Base-by-base conservation (phyloP, 30 jellyfish, hydroid and myxozoan species). In the Cassiopea xamachana region DNA sequence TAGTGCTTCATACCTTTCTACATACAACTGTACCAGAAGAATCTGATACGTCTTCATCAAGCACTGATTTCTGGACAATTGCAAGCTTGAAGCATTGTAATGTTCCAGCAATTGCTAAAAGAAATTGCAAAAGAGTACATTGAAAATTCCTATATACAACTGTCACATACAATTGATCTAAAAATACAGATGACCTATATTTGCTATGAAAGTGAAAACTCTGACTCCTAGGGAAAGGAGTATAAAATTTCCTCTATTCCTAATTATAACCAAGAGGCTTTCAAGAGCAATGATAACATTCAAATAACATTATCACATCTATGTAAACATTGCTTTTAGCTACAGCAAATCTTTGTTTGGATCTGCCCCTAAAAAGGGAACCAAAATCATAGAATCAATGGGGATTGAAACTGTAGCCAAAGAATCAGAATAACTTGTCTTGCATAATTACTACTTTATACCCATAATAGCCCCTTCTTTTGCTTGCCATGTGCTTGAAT, bases 391-490 rank as follows among this genome's bases (percentile, higher is more conserved):
- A n/a, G n/a, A 51, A 51, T 51, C 64, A 51, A 51, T 2, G 64
- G 4, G 64, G 4, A 2, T 51, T 51, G 9, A 51, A 51, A 51
- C n/a, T n/a, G n/a, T n/a, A 51, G 64, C 9, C 9, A 9, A 51
- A 51, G 64, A 2, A 2, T 51, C 9, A 9, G 4, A 4, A 4
- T 51, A 51, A 2, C 9, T 51, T 51, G 4, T 2, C 9, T 51
- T 4, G 8, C 8, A 51, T 51, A 2, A 51, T 9, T 10, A 19
- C 1, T 7, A 62, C 16, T 61, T 14, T 79, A 27, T 59, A 93
- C 98, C 98, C 92, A 81, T 89, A 67, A 89, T 89, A 14, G 97
- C 97, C 44, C 98, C 98, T 60, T 93, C 98, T 48, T 89, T 88
- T 39, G 98, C 94, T 76, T 93, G 98, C 98, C 98, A 93, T 44